A percentile compares a stretch with the other conserved stretches of the same genome.
phyloP scores from a whole-genome alignment of 2,797 vertebrate species.

The Malurus leucopterus region DNA sequence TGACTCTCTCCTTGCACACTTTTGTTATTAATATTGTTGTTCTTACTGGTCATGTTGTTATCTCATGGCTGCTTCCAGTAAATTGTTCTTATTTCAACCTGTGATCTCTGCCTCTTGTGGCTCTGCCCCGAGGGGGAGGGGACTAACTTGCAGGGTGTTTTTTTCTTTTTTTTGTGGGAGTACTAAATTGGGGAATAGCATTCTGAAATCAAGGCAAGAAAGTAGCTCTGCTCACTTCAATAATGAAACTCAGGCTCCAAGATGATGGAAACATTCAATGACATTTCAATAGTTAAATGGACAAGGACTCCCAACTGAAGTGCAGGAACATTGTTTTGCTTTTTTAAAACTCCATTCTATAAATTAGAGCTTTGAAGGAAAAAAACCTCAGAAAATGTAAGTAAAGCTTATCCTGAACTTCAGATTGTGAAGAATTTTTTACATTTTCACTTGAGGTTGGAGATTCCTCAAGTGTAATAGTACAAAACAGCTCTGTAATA shows the following conservation, averaged over 20 bases:
- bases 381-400: not conserved
- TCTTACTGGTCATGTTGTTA: not conserved
- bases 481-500: not conserved
- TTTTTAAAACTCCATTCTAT: not conserved
- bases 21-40: not conserved
- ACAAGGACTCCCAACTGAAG: not conserved
- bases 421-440: not conserved
- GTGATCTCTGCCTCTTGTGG: not conserved
- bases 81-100: not conserved
- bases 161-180: not conserved
- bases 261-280: not conserved
- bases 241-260: not conserved
- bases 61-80: not conserved
- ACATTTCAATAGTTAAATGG: not conserved
- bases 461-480: not conserved
- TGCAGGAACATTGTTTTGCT: not conserved
- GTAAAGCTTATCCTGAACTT: not conserved
- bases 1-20: not conserved
- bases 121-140: not conserved
- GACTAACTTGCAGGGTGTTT: accelerated
- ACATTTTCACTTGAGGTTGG: not conserved
- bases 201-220: not conserved
- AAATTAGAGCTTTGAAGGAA: not conserved
- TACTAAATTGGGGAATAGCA: not conserved
- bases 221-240: not conserved